These are phyloP conservation scores for Fragum sueziense DNA, from an alignment of 2,888 invertebrate genomes.

Conservation along the genomic window DNA sequence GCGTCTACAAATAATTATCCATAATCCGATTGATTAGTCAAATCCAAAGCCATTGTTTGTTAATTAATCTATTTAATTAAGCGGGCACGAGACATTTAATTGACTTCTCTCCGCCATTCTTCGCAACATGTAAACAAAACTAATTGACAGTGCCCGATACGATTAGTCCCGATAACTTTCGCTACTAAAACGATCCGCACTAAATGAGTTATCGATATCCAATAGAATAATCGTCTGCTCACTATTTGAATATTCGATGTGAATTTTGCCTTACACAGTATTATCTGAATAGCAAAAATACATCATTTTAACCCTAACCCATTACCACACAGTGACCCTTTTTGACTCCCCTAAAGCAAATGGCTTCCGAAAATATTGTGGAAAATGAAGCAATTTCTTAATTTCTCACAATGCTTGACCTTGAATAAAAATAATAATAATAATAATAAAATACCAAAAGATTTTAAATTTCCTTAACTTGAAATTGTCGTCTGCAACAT, in stretches of 20 bases:
- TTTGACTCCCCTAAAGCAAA: too few species aligned
- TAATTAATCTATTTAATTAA: not conserved
- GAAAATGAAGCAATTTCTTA: too few species aligned
- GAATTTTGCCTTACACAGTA: too few species aligned
- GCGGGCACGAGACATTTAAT: not conserved
- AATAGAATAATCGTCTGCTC: not conserved
- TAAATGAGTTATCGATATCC: not conserved
- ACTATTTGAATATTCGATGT: not conserved
- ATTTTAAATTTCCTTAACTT: too few species aligned
- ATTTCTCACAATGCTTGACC: too few species aligned
- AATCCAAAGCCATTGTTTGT: not conserved
- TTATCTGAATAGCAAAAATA: too few species aligned
- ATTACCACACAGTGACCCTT: too few species aligned
- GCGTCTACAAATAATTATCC: not conserved
- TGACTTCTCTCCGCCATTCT: conserved; percentile 40
- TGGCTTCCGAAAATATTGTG: too few species aligned
- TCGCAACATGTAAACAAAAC: conserved; percentile 61
- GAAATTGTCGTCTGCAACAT: too few species aligned
- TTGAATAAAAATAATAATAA: too few species aligned
- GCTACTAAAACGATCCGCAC: not conserved
- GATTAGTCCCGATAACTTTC: conserved; percentile 8
- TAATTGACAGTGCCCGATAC: conserved; percentile 13
- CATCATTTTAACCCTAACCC: too few species aligned
- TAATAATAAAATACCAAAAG: too few species aligned
- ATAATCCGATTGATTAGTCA: conserved; percentile 8